These are phyloP conservation scores for Heteromyza rotundicornis DNA, from an alignment of 2,888 invertebrate species.

Conservation along the genomic window DNA sequence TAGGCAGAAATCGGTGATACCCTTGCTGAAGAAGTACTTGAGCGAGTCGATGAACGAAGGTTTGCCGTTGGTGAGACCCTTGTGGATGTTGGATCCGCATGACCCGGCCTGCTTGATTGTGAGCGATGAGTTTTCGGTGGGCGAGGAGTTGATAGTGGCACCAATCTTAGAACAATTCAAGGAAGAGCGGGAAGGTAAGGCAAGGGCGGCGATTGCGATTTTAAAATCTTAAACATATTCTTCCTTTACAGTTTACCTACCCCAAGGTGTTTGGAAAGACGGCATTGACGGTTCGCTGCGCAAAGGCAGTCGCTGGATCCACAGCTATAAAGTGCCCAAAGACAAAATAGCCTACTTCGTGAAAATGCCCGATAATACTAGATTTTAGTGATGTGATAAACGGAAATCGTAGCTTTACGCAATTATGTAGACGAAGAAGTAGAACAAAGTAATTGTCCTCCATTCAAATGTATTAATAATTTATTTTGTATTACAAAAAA, in stretches of 20 bases:
- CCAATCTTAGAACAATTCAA: conserved; percentile 78
- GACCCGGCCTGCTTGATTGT: conserved; percentile 79
- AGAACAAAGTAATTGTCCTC: too few species aligned
- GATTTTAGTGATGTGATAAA: conserved; percentile 65
- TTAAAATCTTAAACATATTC: conserved; percentile 7
- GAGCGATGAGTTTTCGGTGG: conserved; percentile 86
- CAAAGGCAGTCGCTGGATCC: conserved; percentile 90
- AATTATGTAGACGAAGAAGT: too few species aligned
- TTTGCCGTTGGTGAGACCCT: conserved; percentile 81
- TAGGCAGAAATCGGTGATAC: conserved; percentile 79
- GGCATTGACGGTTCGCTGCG: conserved; percentile 85
- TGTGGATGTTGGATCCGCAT: conserved; percentile 87
- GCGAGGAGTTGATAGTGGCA: conserved; percentile 89
- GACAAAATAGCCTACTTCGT: conserved; percentile 84
- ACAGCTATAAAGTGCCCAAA: conserved; percentile 81
- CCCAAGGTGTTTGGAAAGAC: conserved; percentile 92
- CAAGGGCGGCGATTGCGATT: too few species aligned
- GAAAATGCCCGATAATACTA: conserved; percentile 82
- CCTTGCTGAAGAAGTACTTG: conserved; percentile 77
- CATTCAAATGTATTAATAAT: not conserved
- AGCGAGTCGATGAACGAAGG: conserved; percentile 82
- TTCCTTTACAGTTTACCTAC: conserved; percentile 69
- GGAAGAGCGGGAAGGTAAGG: conserved; percentile 73
- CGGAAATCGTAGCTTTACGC: not conserved
- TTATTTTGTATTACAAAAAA: conserved; percentile 2